phyloP scores from a whole-genome alignment of 2,888 invertebrate genomes.

The Scrobipalpa costella region DNA sequence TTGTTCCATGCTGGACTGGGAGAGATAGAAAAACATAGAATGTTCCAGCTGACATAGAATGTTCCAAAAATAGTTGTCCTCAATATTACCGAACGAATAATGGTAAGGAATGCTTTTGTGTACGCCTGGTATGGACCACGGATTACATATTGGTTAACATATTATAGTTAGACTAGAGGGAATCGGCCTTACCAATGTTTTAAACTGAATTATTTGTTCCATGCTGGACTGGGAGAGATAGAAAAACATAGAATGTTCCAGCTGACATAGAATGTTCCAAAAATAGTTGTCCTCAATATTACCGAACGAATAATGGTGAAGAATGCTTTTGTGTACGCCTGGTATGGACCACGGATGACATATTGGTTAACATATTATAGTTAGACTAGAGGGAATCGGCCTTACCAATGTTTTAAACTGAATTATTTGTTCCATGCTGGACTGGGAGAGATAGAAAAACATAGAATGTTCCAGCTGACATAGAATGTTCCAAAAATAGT shows the following conservation, averaged over 20 bases:
- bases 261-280: too few relatives aligned
- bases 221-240: background rate
- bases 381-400: too few relatives aligned
- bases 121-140: conserved; percentile 40
- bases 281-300: conserved; percentile 63
- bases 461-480: too few relatives aligned
- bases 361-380: conserved; percentile 60
- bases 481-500: conserved; percentile 49
- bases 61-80: conserved; percentile 52
- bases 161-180: conserved; percentile 43
- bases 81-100: conserved; percentile 61
- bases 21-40: background rate
- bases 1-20: background rate
- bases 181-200: conserved; percentile 39
- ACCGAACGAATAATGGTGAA: conserved; percentile 56
- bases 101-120: conserved; percentile 69
- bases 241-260: background rate
- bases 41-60: too few relatives aligned
- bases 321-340: conserved; percentile 65
- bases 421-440: conserved; percentile 6
- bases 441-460: background rate
- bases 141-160: conserved; percentile 67
- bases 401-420: conserved; percentile 35
- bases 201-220: conserved; percentile 11
- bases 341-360: conserved; percentile 53